Base-by-base conservation (phyloP, 2,888 invertebrate genomes). In the Thumatha senex region DNA sequence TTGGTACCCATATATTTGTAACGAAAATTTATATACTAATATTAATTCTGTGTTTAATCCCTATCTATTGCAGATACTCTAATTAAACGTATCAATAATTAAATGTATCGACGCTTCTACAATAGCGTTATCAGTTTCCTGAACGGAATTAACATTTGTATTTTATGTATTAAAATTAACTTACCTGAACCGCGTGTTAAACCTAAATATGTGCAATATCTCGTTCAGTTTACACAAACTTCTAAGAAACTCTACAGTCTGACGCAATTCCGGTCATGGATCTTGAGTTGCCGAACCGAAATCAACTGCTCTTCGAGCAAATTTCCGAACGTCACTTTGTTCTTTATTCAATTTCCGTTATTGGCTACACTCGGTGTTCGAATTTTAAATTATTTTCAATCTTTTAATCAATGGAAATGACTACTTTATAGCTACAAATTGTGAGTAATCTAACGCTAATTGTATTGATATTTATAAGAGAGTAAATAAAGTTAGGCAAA, bases 271-370 rank as follows among this genome's bases (percentile, higher is more conserved):
- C 89, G 89, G 87, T 80, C 84, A 79, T 86, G 86, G 72, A 86
- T 87, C 86, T 82, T 76, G 75, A 80, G 76, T 78, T 71, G 58
- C 60, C 74, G 76, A 72, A 79, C 75, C 76, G 70, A 85, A 87
- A 84, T 85, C 82, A 79, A 67, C 78, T 86, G 84, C 89, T 86
- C 82, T 83, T 86, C 78, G 78, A 83, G 83, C 80, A 89, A 89
- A 91, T 91, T 89, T 91, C 91, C 91, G 89, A 88, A 83, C 84
- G 86, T 80, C 89, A 88, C 88, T 89, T 89, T 86, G 84, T 89
- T 89, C 88, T 89, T 87, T 87, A 90, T 89, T 90, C 86, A 89
- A 91, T 91, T 89, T 91, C 90, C 90, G 89, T 82, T 85, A 83
- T 82, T 76, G 82, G 72, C 73, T 73, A 72, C 18, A 24, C 80